Percentiles rank a stretch among this genome's conserved stretches.
Evolutionary conservation across 2,888 invertebrate genomes (phyloP).

Genomic region (Unio pictorum): DNA sequence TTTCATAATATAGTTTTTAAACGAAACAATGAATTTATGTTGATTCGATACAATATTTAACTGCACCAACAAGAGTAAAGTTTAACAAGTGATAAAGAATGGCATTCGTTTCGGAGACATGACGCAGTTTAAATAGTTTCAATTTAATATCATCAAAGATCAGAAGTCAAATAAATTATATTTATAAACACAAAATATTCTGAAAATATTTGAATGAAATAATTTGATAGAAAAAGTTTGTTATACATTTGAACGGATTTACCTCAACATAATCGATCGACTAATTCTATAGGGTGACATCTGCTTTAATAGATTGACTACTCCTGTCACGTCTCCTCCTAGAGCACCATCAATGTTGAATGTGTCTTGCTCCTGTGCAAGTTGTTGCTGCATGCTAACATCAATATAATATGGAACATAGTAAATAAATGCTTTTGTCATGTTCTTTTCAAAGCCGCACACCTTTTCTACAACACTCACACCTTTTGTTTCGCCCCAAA

Average conservation of each 20-base stretch:
- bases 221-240: too few species aligned
- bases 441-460: slow-evolving; percentile 25
- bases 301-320: neutral
- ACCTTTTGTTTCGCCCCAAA: slow-evolving; percentile 6
- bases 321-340: slow-evolving; percentile 6
- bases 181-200: too few species aligned
- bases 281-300: slow-evolving; percentile 1
- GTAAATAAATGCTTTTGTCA: slow-evolving; percentile 9
- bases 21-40: too few species aligned
- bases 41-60: too few species aligned
- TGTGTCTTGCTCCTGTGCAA: neutral
- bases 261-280: slow-evolving; percentile 4
- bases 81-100: too few species aligned
- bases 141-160: slow-evolving; percentile 10
- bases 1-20: too few species aligned
- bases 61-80: too few species aligned
- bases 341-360: neutral
- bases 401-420: slow-evolving; percentile 18
- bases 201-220: too few species aligned
- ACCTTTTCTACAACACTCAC: slow-evolving; percentile 8
- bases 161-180: too few species aligned
- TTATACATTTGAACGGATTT: neutral
- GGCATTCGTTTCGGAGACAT: too few species aligned
- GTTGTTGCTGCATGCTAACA: neutral
- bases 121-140: slow-evolving; percentile 15